Evolutionary conservation across 2,113 vertebrate species (phyloP), one percentile per base, ranked within the genome.

Genomic region (Chitala chitala): DNA sequence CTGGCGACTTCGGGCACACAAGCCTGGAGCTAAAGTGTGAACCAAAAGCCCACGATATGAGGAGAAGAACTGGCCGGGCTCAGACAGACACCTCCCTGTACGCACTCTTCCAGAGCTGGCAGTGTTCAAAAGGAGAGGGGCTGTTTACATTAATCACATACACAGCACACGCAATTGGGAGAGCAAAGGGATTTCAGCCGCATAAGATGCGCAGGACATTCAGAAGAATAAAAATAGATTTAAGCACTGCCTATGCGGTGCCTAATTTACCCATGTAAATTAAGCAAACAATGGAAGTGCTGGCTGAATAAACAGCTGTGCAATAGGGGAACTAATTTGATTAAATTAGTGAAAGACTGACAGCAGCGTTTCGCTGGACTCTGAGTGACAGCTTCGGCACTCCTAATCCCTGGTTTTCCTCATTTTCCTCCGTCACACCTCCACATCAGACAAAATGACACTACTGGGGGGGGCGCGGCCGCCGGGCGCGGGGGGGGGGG

Each of bases 231-330:
- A 54, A 6, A 20, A 12, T 3, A 2, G 42, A 46, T 42, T 9
- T 33, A 15, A 73, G 55, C 56, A 20, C 24, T 9, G 24, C 40
- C 15, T 33, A 24, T n/a, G 26, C 3, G 42, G 22, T 42, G n/a
- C 22, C n/a, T 7, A 48, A 48, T 68, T 63, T 63, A 15, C 44
- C 33, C 63, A 53, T 29, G 24, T 4, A 55, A 20, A 68, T 38
- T 38, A 36, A 15, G 17, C 26, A 24, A 58, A 42, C 40, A 2
- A 4, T 42, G 42, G 53, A 75, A 38, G 69, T 33, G 64, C 20
- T 36, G 50, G 50, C 51, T 44, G 22, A 38, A 69, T 17, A 75
- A 44, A 58, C 51, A 55, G 51, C 38, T 68, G 54, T 24, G 63
- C 36, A 12, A 33, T 38, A 4, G 12, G 73, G 53, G 51, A 15